Percentiles rank a stretch among this genome's conserved stretches.
Conservation (phyloP, 64 coral and sea anemone genomes). For the Dendrophyllia cribrosa region DNA sequence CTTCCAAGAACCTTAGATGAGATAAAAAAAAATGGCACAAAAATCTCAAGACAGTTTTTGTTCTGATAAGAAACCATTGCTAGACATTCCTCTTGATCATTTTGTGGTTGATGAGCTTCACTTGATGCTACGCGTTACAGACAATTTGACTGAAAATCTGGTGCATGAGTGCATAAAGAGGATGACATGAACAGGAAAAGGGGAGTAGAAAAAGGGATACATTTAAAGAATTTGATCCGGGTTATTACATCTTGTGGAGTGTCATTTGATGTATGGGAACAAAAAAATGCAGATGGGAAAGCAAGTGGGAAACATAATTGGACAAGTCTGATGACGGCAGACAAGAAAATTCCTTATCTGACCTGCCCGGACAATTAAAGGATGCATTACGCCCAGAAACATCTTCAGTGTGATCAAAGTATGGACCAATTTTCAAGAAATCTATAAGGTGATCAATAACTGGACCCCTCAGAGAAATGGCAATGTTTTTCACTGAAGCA, state of each 20-base stretch:
- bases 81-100: constrained; percentile 16
- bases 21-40: background rate
- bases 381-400: constrained; percentile 21
- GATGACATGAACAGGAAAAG: background rate
- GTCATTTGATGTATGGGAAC: constrained; percentile 58
- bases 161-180: constrained; percentile 16
- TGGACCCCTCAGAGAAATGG: background rate
- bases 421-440: constrained; percentile 29
- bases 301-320: constrained; percentile 25
- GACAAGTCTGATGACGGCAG: constrained; percentile 21
- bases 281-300: constrained; percentile 48
- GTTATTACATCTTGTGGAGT: constrained; percentile 44
- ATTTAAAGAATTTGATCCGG: background rate
- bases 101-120: constrained; percentile 41
- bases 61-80: constrained; percentile 36
- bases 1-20: constrained; percentile 1
- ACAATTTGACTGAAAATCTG: constrained; percentile 30
- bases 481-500: background rate
- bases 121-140: constrained; percentile 26
- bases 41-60: constrained; percentile 32
- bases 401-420: background rate
- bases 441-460: constrained; percentile 19
- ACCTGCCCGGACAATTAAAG: constrained; percentile 12
- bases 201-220: background rate
- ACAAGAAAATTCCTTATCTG: constrained; percentile 38